Conservation (phyloP, 2,113 vertebrate species). For the Sialia sialis region DNA sequence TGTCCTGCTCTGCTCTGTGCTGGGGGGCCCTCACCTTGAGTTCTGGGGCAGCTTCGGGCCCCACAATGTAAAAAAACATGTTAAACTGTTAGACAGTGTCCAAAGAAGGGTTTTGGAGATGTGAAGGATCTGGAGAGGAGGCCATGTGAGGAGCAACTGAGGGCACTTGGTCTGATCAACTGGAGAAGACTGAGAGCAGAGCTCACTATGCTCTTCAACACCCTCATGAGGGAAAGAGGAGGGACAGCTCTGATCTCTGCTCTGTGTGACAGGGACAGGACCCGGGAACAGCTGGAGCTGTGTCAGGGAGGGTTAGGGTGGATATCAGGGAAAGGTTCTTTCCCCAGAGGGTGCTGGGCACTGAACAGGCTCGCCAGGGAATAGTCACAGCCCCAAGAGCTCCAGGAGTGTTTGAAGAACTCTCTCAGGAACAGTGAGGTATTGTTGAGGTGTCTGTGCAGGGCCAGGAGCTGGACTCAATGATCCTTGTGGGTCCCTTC, state of each 20-base stretch:
- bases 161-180: background rate
- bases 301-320: rapidly evolving
- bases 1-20: rapidly evolving
- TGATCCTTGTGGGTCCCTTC: background rate
- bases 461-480: background rate
- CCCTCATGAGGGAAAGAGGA: rapidly evolving
- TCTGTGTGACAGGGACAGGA: background rate
- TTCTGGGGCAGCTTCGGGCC: background rate
- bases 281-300: rapidly evolving
- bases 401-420: rapidly evolving
- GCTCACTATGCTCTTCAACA: background rate
- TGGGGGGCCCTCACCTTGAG: rapidly evolving
- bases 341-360: background rate
- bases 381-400: background rate
- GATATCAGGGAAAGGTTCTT: background rate
- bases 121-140: background rate
- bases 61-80: background rate
- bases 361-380: background rate
- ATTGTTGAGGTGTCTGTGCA: background rate
- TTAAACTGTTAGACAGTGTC: background rate
- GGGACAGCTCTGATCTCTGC: background rate
- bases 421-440: background rate
- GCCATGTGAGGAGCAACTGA: too few relatives aligned
- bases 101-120: background rate
- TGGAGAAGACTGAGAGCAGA: background rate